Evolutionary conservation across 2,113 vertebrate species (phyloP), one percentile per base, ranked within the genome.

Genomic region (Grus americana): DNA sequence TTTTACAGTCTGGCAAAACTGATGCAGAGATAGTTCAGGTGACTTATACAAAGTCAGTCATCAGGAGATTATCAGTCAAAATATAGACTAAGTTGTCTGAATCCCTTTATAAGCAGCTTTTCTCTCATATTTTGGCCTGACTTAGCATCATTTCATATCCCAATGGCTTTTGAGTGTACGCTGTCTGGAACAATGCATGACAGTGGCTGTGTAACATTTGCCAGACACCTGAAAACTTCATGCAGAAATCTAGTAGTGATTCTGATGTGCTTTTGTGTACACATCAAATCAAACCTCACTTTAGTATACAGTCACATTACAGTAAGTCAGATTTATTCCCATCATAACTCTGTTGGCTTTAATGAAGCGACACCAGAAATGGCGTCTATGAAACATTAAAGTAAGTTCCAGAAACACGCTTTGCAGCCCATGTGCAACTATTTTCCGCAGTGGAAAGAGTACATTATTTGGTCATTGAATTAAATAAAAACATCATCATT

Each of bases 171-270:
- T 85, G 70, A 79, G 40, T 9, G 8, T 57, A 46, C 52, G 7
- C 27, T 32, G 32, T 54, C 86, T 82, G 62, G 49, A 95, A 85
- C 66, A 86, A 66, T 49, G 36, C 62, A 46, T 89, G 80, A 71
- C 54, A 91, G 57, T 29, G 62, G 58, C 65, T 71, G n/a, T 1
- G 5, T 38, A 68, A 68, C 68, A 66, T 75, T 94, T 89, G 36
- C 73, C 88, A 96, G 86, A 82, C 42, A 46, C 50, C 70, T 76
- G 73, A 75, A 93, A 97, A 57, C n/a, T 67, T 79, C 68, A 88
- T 50, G 49, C 76, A 87, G 73, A 92, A 79, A 95, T 79, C 76
- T 63, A 75, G 70, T 26, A 61, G 74, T 50, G 66, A 93, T 90
- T 89, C 81, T 92, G 65, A 79, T 42, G 20, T 55, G 58, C 36